Evolutionary conservation across 2,888 invertebrate genomes (phyloP), one percentile per base, ranked within the genome.

Genomic region (Tetragonula carbonaria): DNA sequence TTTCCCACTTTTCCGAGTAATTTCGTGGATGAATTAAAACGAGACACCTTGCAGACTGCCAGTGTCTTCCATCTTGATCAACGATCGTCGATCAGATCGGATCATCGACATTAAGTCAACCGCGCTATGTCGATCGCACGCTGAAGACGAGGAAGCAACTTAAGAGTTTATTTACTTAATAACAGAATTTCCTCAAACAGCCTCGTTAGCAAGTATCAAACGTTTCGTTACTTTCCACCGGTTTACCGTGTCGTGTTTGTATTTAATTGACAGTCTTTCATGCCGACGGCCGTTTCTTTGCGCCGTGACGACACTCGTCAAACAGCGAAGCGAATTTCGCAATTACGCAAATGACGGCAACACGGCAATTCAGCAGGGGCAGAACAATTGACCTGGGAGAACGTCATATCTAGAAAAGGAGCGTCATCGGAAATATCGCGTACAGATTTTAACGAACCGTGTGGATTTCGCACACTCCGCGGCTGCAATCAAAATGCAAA

Each of bases 351-450:
- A 86, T 86, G 88, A 82, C 85, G 86, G 83, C 80, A 67, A 72
- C 71, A 77, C 63, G 78, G 68, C 70, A 78, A 87, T 84, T 82
- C 85, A 67, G 8, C 80, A 84, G 8, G 90, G 82, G 82, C 84
- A 84, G 74, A 78, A 78, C 77, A 88, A 82, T 92, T 91, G 88
- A 91, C 91, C 91, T 82, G 85, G 8, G 45, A 70, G 87, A 90
- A 86, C 91, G 92, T 92, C 92, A 91, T 84, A 84, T 76, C 86
- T 87, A 74, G 79, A 89, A 91, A 88, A 79, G 87, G 88, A 87
- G 81, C 81, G 78, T 90, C 8, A 79, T 90, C 8, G 50, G 88
- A 89, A 87, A 89, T 86, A 86, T 88, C 83, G 78, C 59, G 70
- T 75, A 78, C 33, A 23, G 63, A 82, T 78, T 82, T 82, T 74